Percentiles rank a stretch among this genome's conserved stretches.
phyloP scores from a whole-genome alignment of 2,888 invertebrate species.

The Oxytorus armatus region DNA sequence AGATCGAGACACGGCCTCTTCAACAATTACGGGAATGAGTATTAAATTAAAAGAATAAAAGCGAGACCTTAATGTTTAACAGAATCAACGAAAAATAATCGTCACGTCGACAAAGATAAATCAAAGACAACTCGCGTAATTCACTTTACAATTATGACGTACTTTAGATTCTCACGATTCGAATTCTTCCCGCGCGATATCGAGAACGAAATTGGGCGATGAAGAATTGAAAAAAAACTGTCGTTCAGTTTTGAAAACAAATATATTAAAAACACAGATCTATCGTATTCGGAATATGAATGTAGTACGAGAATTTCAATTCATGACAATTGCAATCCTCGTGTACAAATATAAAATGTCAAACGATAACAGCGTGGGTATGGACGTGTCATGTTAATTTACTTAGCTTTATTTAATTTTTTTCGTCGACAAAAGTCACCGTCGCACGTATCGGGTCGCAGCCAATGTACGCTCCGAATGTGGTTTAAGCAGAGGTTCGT shows the following conservation, averaged over 20 bases:
- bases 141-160: conserved; percentile 12
- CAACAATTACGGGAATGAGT: conserved; percentile 65
- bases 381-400: conserved; percentile 21
- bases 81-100: neutral
- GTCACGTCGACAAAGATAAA: neutral
- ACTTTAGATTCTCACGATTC: neutral
- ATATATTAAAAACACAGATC: conserved; percentile 52
- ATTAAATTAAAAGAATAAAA: neutral
- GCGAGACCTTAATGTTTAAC: neutral
- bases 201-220: neutral
- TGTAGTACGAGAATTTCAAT: conserved; percentile 40
- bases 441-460: neutral
- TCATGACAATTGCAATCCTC: conserved; percentile 45
- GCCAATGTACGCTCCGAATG: neutral
- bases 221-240: conserved; percentile 10
- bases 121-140: conserved; percentile 8
- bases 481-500: neutral
- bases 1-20: conserved; percentile 85
- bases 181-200: conserved; percentile 7
- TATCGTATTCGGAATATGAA: conserved; percentile 29
- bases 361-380: neutral
- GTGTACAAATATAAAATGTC: conserved; percentile 52
- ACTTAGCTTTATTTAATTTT: neutral
- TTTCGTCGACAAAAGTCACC: neutral
- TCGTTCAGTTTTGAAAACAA: conserved; percentile 42